These are phyloP conservation scores for Erebia ligea DNA, from an alignment of 2,888 invertebrate genomes.

Conservation along the genomic window DNA sequence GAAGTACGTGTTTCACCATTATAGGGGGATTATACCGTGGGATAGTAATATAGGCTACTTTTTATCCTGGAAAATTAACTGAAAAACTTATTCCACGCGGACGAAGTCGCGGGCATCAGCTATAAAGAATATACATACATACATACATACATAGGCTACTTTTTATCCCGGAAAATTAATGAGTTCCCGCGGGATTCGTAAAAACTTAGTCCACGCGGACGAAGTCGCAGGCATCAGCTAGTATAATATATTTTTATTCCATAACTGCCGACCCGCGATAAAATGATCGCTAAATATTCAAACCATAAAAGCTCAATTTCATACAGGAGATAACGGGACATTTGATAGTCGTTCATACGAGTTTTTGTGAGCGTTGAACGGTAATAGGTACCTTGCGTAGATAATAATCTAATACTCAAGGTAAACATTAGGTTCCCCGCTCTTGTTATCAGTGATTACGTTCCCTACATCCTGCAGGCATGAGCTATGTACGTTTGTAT, in stretches of 20 bases:
- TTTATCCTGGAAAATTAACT: too few relatives aligned
- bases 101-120: too few relatives aligned
- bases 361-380: slow-evolving; percentile 20
- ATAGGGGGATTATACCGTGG: too few relatives aligned
- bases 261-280: neutral
- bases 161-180: too few relatives aligned
- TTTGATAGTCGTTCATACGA: slow-evolving; percentile 23
- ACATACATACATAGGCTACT: too few relatives aligned
- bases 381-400: slow-evolving; percentile 18
- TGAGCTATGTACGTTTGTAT: neutral
- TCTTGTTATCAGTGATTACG: neutral
- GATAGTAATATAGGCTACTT: too few relatives aligned
- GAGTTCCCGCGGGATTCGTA: too few relatives aligned
- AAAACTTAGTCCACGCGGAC: too few relatives aligned
- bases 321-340: slow-evolving; percentile 17
- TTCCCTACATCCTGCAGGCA: neutral
- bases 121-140: too few relatives aligned
- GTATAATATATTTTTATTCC: neutral
- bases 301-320: slow-evolving; percentile 8
- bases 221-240: too few relatives aligned
- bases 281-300: slow-evolving; percentile 22
- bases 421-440: slow-evolving; percentile 2
- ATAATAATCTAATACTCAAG: neutral
- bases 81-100: too few relatives aligned
- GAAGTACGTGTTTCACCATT: too few relatives aligned